Percentiles rank a stretch among this genome's conserved stretches.
Conservation (phyloP, 2,797 vertebrate species). For the Sarcoramphus papa region DNA sequence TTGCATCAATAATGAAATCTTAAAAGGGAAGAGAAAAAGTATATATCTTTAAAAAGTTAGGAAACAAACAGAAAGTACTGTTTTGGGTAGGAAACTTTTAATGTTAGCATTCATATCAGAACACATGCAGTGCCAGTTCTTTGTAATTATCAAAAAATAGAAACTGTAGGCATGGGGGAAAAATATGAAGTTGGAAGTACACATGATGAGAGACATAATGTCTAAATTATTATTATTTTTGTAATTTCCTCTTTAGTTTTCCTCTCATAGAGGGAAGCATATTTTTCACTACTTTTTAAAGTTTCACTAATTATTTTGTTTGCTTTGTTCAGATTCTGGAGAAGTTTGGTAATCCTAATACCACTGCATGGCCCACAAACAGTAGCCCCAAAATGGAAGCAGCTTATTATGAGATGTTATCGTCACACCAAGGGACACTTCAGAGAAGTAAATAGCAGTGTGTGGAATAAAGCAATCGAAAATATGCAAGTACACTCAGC, state of each 20-base stretch:
- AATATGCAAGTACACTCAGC: neutral
- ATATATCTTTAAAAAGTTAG: neutral
- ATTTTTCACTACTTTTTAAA: neutral
- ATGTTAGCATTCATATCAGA: neutral
- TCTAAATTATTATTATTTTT: slow-evolving; percentile 4
- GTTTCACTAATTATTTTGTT: neutral
- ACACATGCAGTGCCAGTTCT: neutral
- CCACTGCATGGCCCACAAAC: neutral
- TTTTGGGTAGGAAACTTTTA: slow-evolving; percentile 14
- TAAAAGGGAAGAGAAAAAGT: neutral
- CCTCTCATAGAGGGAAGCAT: neutral
- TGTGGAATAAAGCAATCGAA: slow-evolving; percentile 3
- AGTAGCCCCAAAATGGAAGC: neutral
- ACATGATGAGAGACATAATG: neutral
- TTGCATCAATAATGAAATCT: neutral
- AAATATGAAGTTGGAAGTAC: neutral
- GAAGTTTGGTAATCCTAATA: neutral
- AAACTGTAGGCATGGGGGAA: neutral
- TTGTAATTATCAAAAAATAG: slow-evolving; percentile 20
- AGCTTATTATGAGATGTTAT: slow-evolving; percentile 17
- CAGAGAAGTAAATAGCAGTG: slow-evolving; percentile 13
- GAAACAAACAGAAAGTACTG: neutral
- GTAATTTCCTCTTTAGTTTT: neutral
- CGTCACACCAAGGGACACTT: slow-evolving; percentile 9
- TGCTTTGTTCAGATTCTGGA: neutral